These are phyloP conservation scores for Xyliphius kryptos DNA, from an alignment of 2,113 vertebrate genomes.

Conservation along the genomic window DNA sequence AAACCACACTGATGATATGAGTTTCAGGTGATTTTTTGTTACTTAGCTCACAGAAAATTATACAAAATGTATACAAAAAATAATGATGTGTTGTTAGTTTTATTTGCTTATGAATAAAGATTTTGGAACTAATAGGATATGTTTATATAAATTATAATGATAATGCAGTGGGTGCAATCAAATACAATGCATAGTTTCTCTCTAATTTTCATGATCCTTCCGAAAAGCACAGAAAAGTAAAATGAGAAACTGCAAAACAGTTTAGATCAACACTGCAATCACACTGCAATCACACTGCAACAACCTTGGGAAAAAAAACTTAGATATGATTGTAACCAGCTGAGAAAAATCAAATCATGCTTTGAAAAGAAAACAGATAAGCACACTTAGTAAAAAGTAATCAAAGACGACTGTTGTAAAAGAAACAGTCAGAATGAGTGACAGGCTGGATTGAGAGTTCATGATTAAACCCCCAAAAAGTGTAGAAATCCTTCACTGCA, in stretches of 20 bases:
- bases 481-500: conserved; percentile 18
- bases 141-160: too few relatives aligned
- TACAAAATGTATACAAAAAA: too few relatives aligned
- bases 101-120: too few relatives aligned
- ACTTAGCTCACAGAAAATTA: too few relatives aligned
- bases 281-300: conserved; percentile 31
- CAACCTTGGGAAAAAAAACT: conserved; percentile 16
- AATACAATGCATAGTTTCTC: too few relatives aligned
- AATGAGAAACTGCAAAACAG: neutral
- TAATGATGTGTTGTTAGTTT: too few relatives aligned
- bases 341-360: conserved; percentile 36
- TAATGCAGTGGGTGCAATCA: too few relatives aligned
- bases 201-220: too few relatives aligned
- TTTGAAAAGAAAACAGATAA: conserved; percentile 39
- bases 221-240: too few relatives aligned
- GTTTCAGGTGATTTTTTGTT: too few relatives aligned
- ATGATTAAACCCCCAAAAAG: conserved; percentile 26
- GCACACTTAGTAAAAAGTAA: conserved; percentile 1
- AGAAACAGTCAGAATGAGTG: conserved; percentile 4
- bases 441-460: conserved; percentile 4
- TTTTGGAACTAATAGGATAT: too few relatives aligned
- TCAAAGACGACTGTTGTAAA: neutral
- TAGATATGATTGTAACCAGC: neutral
- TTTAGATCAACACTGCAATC: conserved; percentile 24
- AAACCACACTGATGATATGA: too few relatives aligned